Percentiles rank a stretch among this genome's conserved stretches.
Conservation (phyloP, 2,113 vertebrate species). For the Alligator sinensis region DNA sequence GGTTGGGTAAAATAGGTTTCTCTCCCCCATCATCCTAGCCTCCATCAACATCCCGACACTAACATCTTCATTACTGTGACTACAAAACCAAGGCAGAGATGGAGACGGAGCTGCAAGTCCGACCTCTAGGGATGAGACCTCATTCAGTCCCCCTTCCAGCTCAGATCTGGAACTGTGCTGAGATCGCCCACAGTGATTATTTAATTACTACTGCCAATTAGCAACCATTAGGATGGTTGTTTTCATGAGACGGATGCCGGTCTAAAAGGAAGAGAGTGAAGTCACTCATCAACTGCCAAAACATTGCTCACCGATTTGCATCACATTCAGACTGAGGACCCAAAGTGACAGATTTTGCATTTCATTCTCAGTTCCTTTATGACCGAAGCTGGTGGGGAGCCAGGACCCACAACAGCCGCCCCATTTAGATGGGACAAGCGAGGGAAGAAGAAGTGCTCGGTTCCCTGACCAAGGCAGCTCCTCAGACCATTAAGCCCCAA, state of each 20-base stretch:
- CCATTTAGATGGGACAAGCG: too few relatives aligned
- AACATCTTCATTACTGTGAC: rapidly evolving
- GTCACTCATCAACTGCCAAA: not conserved
- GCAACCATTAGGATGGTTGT: not conserved
- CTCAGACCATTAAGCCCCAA: not conserved
- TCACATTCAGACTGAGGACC: not conserved
- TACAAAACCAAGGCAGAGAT: not conserved
- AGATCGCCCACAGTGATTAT: not conserved
- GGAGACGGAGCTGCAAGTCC: not conserved
- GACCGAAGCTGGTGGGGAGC: too few relatives aligned
- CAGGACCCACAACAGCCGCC: too few relatives aligned
- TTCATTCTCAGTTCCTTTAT: too few relatives aligned
- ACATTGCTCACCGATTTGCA: not conserved
- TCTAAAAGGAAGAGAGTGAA: not conserved
- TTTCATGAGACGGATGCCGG: not conserved
- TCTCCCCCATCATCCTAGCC: not conserved
- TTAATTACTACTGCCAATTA: not conserved
- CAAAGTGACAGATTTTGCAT: not conserved
- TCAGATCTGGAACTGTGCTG: rapidly evolving
- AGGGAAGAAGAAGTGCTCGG: not conserved
- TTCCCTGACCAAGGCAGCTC: not conserved
- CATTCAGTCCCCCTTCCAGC: not conserved
- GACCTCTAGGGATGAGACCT: not conserved
- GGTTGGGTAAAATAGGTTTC: not conserved
- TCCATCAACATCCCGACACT: too few relatives aligned